Evolutionary conservation across 2,797 vertebrate species (phyloP).

Genomic region (Clarias fuscus): DNA sequence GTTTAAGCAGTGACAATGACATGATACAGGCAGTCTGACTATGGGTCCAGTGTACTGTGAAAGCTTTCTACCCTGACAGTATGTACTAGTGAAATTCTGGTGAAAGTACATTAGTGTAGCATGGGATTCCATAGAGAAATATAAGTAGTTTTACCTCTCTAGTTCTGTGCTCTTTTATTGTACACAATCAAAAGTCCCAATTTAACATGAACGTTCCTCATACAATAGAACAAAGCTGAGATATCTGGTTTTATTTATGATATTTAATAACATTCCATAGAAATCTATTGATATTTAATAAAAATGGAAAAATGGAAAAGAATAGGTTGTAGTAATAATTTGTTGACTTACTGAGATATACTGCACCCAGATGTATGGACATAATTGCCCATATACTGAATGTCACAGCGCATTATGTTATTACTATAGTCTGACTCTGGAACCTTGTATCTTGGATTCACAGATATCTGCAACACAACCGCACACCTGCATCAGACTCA

Average conservation of each 20-base stretch:
- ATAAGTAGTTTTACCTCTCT: too few relatives aligned
- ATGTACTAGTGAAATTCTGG: too few relatives aligned
- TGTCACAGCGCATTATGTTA: slow-evolving; percentile 77
- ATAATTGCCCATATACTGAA: slow-evolving; percentile 75
- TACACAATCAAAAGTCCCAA: too few relatives aligned
- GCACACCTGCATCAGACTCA: not conserved
- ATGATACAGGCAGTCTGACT: too few relatives aligned
- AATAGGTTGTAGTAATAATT: not conserved
- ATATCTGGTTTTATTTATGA: not conserved
- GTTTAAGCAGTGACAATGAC: too few relatives aligned
- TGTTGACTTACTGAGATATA: slow-evolving; percentile 66
- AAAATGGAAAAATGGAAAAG: not conserved
- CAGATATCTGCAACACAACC: slow-evolving; percentile 70
- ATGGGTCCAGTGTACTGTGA: too few relatives aligned
- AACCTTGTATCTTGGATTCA: slow-evolving; percentile 79
- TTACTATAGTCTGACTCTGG: slow-evolving; percentile 79
- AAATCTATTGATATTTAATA: not conserved
- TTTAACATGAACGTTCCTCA: too few relatives aligned
- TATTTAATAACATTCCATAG: not conserved
- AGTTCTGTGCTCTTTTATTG: too few relatives aligned
- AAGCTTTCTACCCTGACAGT: too few relatives aligned
- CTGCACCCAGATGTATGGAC: slow-evolving; percentile 74
- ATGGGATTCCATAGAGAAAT: too few relatives aligned
- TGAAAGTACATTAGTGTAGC: too few relatives aligned
- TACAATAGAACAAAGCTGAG: not conserved